Base-by-base conservation (phyloP, 2,113 vertebrate species). In the Brachyhypopomus gauderio region DNA sequence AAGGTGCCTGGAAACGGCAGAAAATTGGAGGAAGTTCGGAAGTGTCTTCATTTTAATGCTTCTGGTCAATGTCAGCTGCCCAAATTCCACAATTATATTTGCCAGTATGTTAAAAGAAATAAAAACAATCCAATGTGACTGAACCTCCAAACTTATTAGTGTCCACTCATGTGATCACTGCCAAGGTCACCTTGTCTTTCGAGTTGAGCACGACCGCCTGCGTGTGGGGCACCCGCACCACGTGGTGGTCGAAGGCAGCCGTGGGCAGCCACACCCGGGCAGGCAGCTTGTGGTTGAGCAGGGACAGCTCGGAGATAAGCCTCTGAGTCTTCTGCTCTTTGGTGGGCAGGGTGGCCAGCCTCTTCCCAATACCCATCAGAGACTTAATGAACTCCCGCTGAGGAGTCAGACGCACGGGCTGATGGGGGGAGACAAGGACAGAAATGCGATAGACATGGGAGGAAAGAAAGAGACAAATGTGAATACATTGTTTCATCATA, bases 311-410 rank as follows among this genome's bases (percentile, higher is more conserved):
- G 0, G 96, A 98, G 84, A 98, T 94, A 9, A 99, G 93, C 0
- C 97, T 89, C 85, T 96, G 95, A 0, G 97, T 99, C 87, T 99
- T 99, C 93, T 98, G 96, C 89, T 98, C 97, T 84, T 98, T 98
- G 89, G 97, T 98, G n/a, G 96, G 96, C 80, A 99, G 90, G 0
- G 96, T 97, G 72, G 96, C 96, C 87, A 99, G 83, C 1, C 97
- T 95, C 89, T 97, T 97, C 73, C 97, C 97, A 4, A 99, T 98
- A 3, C 95, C 94, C 90, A 99, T 95, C 85, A 99, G 93, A 0
- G 97, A 98, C 84, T 98, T 97, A 82, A 99, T 97, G 91, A 98
- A 98, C 30, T 98, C 96, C 3, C 97, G 89, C 91, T 98, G 97
- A 0, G 97, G 97, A 0, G 96, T 95, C 19, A 99, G 92, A 8